Base-by-base conservation (phyloP, 1,140 invertebrate genomes). In the Oreohelix idahoensis region DNA sequence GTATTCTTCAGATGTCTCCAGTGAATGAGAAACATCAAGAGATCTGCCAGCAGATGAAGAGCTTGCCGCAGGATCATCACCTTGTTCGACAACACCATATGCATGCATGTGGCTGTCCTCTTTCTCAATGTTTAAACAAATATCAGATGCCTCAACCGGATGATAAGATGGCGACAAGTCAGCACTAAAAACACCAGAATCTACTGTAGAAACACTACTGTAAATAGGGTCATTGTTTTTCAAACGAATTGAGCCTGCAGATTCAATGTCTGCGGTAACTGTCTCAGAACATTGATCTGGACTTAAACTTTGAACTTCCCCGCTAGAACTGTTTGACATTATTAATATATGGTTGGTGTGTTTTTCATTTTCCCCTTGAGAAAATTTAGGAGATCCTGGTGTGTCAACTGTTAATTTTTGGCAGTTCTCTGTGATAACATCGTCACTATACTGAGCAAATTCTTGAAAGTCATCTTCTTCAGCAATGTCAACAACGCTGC, bases 101-200 rank as follows among this genome's bases (percentile, higher is more conserved):
- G 1, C 13, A 5, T 32, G n/a, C 8, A n/a, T 13, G 5, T 2
- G n/a, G 23, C 20, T 32, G 11, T 74, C 77, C 51, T 58, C 39
- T 63, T 35, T 73, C 49, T 39, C 71, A 53, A 71, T 80, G 42
- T 35, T 79, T 35, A 20, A 79, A 73, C 2, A 66, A 39, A 42
- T 69, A 85, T n/a, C 74, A 73, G 38, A 79, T 79, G 71, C 75
- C 79, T 11, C 45, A 69, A 17, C 45, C 58, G 26, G 69, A 69
- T 58, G 45, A 17, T 45, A 39, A 45, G 79, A 70, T 83, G 88
- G 89, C 10, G 89, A 90, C 20, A 88, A 83, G 81, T 89, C 87
- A 17, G 85, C 85, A 79, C 88, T 88, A 73, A 87, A 89, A 13
- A 89, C 69, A 29, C 89, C 89, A 32, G 86, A 90, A 80, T 90